Conservation (phyloP, 2,113 vertebrate species). For the Phalacrocorax pelagicus region DNA sequence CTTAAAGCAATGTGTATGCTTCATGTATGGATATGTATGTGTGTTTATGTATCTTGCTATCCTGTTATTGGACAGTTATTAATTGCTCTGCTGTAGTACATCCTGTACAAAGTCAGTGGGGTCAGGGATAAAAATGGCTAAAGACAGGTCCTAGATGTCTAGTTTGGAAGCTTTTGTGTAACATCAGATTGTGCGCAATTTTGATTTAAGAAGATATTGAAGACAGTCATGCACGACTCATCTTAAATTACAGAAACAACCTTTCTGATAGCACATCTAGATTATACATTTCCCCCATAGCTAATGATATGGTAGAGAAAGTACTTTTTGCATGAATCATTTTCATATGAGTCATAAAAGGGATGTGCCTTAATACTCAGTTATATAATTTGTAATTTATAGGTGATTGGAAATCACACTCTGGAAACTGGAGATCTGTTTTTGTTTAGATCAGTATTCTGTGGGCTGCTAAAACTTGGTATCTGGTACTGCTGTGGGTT, state of each 20-base stretch:
- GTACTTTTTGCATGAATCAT: not conserved
- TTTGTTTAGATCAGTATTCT: not conserved
- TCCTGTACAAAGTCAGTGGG: not conserved
- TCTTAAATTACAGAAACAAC: not conserved
- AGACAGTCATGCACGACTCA: not conserved
- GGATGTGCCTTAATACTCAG: constrained; percentile 10
- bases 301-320: constrained; percentile 8
- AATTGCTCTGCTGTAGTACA: not conserved
- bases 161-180: not conserved
- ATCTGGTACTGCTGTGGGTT: not conserved
- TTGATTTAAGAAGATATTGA: not conserved
- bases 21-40: no score
- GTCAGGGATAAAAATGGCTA: not conserved
- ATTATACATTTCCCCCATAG: not conserved
- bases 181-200: not conserved
- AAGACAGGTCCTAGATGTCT: not conserved
- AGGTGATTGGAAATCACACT: not conserved
- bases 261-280: not conserved
- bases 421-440: not conserved
- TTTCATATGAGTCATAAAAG: not conserved
- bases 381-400: not conserved
- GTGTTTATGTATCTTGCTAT: not conserved
- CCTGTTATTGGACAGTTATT: not conserved
- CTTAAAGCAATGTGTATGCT: not conserved
- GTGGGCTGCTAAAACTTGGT: not conserved